Percentiles rank a stretch among this genome's conserved stretches.
These are phyloP conservation scores for Aurelia coerulea DNA, from an alignment of 30 jellyfish, hydroid and myxozoan species.

Conservation along the genomic window DNA sequence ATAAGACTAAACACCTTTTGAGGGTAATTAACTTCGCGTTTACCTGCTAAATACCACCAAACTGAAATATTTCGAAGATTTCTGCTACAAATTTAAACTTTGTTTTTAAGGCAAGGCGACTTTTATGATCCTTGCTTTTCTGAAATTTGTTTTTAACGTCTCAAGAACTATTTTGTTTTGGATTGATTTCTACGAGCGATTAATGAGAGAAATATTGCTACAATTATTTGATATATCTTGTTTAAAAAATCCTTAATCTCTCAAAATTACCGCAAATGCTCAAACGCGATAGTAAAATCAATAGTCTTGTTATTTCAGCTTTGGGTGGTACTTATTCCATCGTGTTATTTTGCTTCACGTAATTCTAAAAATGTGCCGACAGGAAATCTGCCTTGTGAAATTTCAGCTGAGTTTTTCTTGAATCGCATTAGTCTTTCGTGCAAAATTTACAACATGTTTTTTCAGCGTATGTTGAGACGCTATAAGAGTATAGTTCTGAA, in stretches of 20 bases:
- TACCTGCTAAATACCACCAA: too few species aligned
- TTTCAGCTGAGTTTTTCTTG: neutral
- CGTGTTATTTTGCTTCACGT: neutral
- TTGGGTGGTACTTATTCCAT: neutral
- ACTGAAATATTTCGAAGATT: too few species aligned
- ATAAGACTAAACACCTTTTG: too few species aligned
- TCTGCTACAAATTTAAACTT: too few species aligned
- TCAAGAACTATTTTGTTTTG: neutral
- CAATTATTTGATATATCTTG: conserved; percentile 9
- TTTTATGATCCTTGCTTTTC: too few species aligned
- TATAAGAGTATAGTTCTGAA: too few species aligned
- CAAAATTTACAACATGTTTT: neutral
- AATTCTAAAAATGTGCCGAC: conserved; percentile 24
- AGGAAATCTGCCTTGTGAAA: conserved; percentile 18
- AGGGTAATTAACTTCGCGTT: too few species aligned
- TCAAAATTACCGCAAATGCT: conserved; percentile 2
- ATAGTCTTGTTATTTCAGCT: neutral
- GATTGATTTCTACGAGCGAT: neutral
- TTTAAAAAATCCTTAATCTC: neutral
- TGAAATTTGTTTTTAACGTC: too few species aligned
- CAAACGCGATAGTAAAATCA: neutral
- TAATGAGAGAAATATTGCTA: neutral
- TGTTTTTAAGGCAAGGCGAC: too few species aligned
- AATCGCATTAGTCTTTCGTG: conserved; percentile 7
- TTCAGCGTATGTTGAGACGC: too few species aligned